Evolutionary conservation across 1,140 invertebrate genomes (phyloP).

Genomic region (Drosophila paulistorum): DNA sequence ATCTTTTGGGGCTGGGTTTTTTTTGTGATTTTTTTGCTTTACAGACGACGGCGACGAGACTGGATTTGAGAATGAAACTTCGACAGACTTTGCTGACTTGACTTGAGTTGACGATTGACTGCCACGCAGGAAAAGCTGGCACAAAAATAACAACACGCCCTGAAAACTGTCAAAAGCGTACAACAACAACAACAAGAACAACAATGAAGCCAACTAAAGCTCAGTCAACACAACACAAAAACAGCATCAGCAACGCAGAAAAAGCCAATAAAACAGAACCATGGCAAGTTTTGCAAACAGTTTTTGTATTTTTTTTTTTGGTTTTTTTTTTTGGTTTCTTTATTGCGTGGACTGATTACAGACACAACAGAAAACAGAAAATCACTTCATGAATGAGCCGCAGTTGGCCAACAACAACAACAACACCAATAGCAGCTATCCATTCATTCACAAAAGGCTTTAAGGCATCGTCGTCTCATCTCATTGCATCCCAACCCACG

Average conservation of each 20-base stretch:
- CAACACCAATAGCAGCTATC: not conserved
- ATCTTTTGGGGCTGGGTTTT: conserved; percentile 71
- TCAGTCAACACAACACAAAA: conserved; percentile 49
- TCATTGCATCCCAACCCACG: conserved; percentile 21
- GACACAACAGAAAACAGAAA: conserved; percentile 51
- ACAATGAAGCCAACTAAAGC: conserved; percentile 41
- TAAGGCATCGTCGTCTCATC: conserved; percentile 16
- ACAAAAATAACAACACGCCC: conserved; percentile 63
- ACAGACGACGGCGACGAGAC: conserved; percentile 20
- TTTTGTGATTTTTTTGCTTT: not conserved
- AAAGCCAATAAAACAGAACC: conserved; percentile 65
- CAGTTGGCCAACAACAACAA: conserved; percentile 15
- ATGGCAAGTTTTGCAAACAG: conserved; percentile 67
- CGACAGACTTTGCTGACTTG: conserved; percentile 41
- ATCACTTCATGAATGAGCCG: conserved; percentile 73
- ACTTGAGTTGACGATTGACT: conserved; percentile 60
- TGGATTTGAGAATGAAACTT: conserved; percentile 31
- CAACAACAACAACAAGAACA: conserved; percentile 59
- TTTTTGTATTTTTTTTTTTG: conserved; percentile 40
- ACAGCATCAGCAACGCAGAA: conserved; percentile 28
- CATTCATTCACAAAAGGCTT: conserved; percentile 67
- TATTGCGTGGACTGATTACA: conserved; percentile 82
- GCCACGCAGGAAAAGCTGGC: conserved; percentile 75
- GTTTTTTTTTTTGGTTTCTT: conserved; percentile 80
- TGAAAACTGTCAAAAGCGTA: conserved; percentile 78